Evolutionary conservation across 2,888 invertebrate genomes (phyloP).

Genomic region (Parnassius apollo): DNA sequence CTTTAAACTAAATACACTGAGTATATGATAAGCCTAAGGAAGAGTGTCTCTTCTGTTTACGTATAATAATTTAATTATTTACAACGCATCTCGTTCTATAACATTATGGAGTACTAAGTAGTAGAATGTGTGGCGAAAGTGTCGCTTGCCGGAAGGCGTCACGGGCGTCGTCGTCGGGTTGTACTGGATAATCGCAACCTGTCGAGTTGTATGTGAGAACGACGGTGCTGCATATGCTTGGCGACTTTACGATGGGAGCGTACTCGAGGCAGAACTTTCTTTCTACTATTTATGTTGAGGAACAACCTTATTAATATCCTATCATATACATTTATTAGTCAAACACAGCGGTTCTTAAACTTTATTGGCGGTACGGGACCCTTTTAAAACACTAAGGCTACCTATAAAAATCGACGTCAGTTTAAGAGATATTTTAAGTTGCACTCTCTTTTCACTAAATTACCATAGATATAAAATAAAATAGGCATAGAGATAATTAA

Average conservation of each 20-base stretch:
- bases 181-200: conserved; percentile 15
- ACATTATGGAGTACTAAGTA: not conserved
- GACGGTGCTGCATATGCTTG: conserved; percentile 8
- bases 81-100: not conserved
- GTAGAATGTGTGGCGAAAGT: conserved; percentile 19
- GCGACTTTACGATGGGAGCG: conserved; percentile 20
- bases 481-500: no score
- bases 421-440: no score
- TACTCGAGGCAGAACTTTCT: conserved; percentile 6
- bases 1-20: no score
- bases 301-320: not conserved
- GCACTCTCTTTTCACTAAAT: no score
- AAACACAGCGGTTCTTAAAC: no score
- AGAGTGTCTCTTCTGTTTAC: no score
- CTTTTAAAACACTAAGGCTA: no score
- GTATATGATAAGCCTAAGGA: no score
- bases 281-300: not conserved
- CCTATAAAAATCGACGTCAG: no score
- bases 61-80: not conserved
- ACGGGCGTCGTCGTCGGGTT: conserved; percentile 6
- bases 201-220: conserved; percentile 19
- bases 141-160: conserved; percentile 12
- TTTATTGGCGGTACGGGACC: no score
- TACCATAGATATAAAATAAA: no score
- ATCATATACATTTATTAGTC: not conserved